These are phyloP conservation scores for Rhinolophus ferrumequinum DNA, from an alignment of 2,113 vertebrate genomes.

Conservation along the genomic window DNA sequence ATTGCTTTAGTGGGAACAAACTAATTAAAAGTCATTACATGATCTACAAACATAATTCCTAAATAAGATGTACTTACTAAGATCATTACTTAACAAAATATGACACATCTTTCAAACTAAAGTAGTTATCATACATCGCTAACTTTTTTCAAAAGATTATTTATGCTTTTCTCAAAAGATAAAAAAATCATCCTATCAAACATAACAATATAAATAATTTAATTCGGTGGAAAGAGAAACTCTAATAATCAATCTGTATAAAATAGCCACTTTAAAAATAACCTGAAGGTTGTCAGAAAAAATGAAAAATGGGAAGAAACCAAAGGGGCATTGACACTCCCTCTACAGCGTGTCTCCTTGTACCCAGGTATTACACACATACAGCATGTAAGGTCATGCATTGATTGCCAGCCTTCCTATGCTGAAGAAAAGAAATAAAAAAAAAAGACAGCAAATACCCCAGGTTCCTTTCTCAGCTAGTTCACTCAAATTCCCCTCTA, in stretches of 20 bases:
- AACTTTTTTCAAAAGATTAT: not conserved
- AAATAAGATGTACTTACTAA: constrained; percentile 22
- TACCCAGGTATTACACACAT: not conserved
- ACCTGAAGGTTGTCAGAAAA: not conserved
- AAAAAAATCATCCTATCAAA: not conserved
- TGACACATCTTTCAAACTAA: constrained; percentile 25
- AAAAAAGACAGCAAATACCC: not conserved
- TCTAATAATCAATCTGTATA: constrained; percentile 6
- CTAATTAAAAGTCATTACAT: constrained; percentile 66
- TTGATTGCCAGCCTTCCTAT: constrained; percentile 32
- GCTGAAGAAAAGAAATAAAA: not conserved
- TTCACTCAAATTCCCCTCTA: not conserved
- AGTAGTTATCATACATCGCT: not conserved
- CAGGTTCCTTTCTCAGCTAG: constrained; percentile 1
- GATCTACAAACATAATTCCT: constrained; percentile 40
- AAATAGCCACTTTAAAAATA: constrained; percentile 46
- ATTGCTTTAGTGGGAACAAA: constrained; percentile 41
- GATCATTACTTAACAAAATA: constrained; percentile 41
- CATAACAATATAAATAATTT: constrained; percentile 3
- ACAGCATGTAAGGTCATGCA: not conserved
- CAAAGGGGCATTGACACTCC: not conserved
- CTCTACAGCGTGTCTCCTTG: not conserved
- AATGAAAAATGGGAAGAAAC: not conserved
- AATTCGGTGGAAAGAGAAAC: not conserved
- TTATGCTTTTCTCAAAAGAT: constrained; percentile 22